phyloP scores from a whole-genome alignment of 2,888 invertebrate species.

The Drosophila niveifrons region DNA sequence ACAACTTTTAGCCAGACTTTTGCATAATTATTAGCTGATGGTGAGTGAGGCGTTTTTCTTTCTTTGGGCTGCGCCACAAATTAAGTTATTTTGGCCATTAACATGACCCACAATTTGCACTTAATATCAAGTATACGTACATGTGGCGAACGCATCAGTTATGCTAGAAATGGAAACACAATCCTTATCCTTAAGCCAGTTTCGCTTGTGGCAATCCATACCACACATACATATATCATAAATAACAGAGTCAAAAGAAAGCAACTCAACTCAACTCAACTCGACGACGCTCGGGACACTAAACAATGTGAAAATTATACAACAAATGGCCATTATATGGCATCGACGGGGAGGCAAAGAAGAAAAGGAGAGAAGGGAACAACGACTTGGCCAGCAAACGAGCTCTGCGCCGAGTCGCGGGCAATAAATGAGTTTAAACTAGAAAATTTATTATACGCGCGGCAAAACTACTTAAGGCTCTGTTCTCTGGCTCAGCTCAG shows the following conservation, averaged over 20 bases:
- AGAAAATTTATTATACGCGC: slow-evolving; percentile 80
- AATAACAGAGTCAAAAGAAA: slow-evolving; percentile 57
- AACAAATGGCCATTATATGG: slow-evolving; percentile 72
- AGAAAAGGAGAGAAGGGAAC: neutral
- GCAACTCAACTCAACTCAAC: slow-evolving; percentile 34
- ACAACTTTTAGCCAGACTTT: slow-evolving; percentile 9
- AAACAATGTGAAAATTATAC: slow-evolving; percentile 81
- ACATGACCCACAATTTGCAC: slow-evolving; percentile 56
- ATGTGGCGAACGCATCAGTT: slow-evolving; percentile 22
- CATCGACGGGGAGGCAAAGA: neutral
- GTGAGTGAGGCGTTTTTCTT: neutral
- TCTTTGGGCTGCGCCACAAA: slow-evolving; percentile 25
- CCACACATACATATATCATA: slow-evolving; percentile 59
- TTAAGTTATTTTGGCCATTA: slow-evolving; percentile 63
- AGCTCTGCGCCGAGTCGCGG: slow-evolving; percentile 49
- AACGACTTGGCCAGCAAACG: neutral
- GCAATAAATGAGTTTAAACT: slow-evolving; percentile 80
- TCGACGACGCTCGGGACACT: slow-evolving; percentile 52
- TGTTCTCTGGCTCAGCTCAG: slow-evolving; percentile 6
- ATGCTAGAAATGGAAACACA: slow-evolving; percentile 1
- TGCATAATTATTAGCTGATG: neutral
- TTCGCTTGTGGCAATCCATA: slow-evolving; percentile 38
- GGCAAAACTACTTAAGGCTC: slow-evolving; percentile 75
- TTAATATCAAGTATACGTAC: slow-evolving; percentile 45
- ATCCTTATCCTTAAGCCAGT: slow-evolving; percentile 37